Evolutionary conservation across 2,888 invertebrate genomes (phyloP).

Genomic region (Spilosoma lubricipeda): DNA sequence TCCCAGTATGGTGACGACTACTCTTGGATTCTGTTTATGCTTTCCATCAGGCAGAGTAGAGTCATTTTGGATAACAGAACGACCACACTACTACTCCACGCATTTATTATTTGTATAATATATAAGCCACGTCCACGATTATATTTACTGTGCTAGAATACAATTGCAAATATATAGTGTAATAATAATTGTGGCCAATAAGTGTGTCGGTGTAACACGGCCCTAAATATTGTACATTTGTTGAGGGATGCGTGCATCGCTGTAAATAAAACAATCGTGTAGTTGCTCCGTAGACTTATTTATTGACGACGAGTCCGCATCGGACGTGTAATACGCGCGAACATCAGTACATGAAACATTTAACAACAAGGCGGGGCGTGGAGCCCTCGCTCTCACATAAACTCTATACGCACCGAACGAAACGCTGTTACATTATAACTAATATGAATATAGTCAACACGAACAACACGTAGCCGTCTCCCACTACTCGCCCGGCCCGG

Average conservation of each 20-base stretch:
- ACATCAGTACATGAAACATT: constrained; percentile 48
- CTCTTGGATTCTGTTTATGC: no score
- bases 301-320: constrained; percentile 55
- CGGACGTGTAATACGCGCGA: constrained; percentile 45
- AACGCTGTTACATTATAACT: constrained; percentile 47
- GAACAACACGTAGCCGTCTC: constrained; percentile 37
- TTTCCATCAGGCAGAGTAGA: no score
- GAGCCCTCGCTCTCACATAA: constrained; percentile 34
- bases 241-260: not conserved
- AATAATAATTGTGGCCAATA: not conserved
- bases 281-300: constrained; percentile 51
- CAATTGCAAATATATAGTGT: no score
- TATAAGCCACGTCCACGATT: no score
- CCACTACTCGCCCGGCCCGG: constrained; percentile 15
- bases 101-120: no score
- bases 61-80: no score
- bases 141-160: no score
- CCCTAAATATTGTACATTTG: not conserved
- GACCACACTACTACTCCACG: no score
- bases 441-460: constrained; percentile 55
- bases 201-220: not conserved
- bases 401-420: constrained; percentile 54
- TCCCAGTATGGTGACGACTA: no score
- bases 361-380: constrained; percentile 34
- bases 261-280: constrained; percentile 14